Evolutionary conservation across 2,888 invertebrate species (phyloP), one percentile per base, ranked within the genome.

Genomic region (Odontocolon sp.): DNA sequence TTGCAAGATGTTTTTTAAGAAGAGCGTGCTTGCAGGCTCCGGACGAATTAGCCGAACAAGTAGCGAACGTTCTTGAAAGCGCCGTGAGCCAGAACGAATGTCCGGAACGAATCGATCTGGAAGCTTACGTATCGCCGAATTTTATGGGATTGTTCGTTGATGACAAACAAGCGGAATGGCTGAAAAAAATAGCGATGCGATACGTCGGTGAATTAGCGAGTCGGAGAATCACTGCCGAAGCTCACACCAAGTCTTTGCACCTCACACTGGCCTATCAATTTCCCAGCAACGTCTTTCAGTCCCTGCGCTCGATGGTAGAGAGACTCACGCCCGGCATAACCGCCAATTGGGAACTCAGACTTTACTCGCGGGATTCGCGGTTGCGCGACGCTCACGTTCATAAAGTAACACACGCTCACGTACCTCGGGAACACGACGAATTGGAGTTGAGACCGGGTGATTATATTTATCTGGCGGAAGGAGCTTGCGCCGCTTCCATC

Each of bases 111-210:
- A 91, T 96, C 21, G 92, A 93, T 81, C 90, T 97, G 57, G 97
- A 97, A 89, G 94, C 95, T 0, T 97, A 97, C 86, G 94, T 95
- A 56, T 97, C 97, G 26, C 95, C 94, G 14, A 97, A 97, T 90
- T 98, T 97, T 88, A 96, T 98, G 95, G 98, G 97, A 0, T 93
- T 97, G 56, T 97, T 97, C 91, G 94, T 97, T 1, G 94, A 95
- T 9, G 96, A 97, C 82, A 93, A 95, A 79, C 95, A 96, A 91
- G 96, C 96, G 0, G 95, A 95, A 81, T 95, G 95, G 88, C 91
- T 97, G 69, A 95, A 95, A 88, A 93, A 94, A 81, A 92, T 97
- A 81, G 95, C 96, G 1, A 92, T 95, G 82, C 94, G 95, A 86
- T 96, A 95, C 92, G 95, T 95, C 28, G 95, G 95, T 90, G 95